A percentile compares a stretch with the other conserved stretches of the same genome.
Evolutionary conservation across 2,888 invertebrate genomes (phyloP).

Genomic region (Luffia ferchaultella): DNA sequence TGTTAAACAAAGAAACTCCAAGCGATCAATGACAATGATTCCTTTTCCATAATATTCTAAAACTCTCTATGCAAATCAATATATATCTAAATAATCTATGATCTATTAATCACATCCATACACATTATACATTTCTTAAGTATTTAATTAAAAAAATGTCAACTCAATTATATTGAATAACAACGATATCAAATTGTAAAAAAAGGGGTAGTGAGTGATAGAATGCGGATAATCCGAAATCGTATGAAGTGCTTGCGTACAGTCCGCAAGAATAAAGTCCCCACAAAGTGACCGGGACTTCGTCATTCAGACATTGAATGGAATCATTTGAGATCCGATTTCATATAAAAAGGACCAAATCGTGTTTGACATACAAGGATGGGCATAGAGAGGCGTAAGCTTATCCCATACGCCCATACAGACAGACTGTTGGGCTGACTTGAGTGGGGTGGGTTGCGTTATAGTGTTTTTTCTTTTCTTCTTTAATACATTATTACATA

Average conservation of each 20-base stretch:
- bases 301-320: neutral
- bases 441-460: neutral
- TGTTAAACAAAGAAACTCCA: too few species aligned
- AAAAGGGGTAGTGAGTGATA: neutral
- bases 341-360: constrained; percentile 17
- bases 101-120: too few species aligned
- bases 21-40: too few species aligned
- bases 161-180: too few species aligned
- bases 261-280: constrained; percentile 6
- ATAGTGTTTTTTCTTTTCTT: too few species aligned
- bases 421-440: neutral
- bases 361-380: constrained; percentile 15
- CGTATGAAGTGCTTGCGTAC: neutral
- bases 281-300: constrained; percentile 46
- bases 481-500: too few species aligned
- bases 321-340: constrained; percentile 7
- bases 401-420: neutral
- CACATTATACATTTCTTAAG: too few species aligned
- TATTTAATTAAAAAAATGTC: too few species aligned
- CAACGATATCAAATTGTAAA: too few species aligned
- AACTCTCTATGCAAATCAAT: too few species aligned
- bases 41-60: too few species aligned
- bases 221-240: neutral
- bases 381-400: constrained; percentile 4
- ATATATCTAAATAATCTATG: too few species aligned